Base-by-base conservation (phyloP, 2,113 vertebrate genomes). In the Zosterops lateralis region DNA sequence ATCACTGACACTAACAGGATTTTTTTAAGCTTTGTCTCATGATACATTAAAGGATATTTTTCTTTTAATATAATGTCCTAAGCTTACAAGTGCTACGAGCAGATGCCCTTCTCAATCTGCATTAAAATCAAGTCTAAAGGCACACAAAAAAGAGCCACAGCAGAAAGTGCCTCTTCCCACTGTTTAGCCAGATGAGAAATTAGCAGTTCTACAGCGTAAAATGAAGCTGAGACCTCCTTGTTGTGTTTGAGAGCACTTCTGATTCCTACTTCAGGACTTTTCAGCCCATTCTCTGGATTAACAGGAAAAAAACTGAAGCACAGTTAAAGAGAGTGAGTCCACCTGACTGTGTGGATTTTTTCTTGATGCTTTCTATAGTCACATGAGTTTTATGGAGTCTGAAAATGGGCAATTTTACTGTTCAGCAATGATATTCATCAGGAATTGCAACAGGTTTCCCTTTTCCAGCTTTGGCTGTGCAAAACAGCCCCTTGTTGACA, bases 1-100 rank as follows among this genome's bases (percentile, higher is more conserved):
- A 73, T 88, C 92, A 82, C 93, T 94, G 93, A 95, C 92, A 92
- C 79, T 95, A 92, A 96, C 71, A 84, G 84, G 88, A 87, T 65
- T 94, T 94, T 96, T 95, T 93, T 38, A 91, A 92, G 94, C 72
- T 92, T 92, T 89, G 72, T 81, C 91, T 97, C 90, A 84, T 83
- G 72, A 91, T 92, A 95, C 84, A 94, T 96, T 93, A 95, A 93
- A 95, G 91, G 79, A 72, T 93, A 86, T 88, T 95, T 90, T 94
- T 88, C 79, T 94, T 96, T 92, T 84, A 89, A 94, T 94, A 93
- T 72, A 32, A 91, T n/a, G 57, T 91, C 90, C 66, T 64, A 67
- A 60, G 48, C 79, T 95, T 88, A 83, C 75, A 94, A 79, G 85
- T 4, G 3, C 72, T 71, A 57, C 2, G 20, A 95, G 78, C 62